Evolutionary conservation across 2,888 invertebrate species (phyloP), one percentile per base, ranked within the genome.

Genomic region (Caenorhabditis sinica): DNA sequence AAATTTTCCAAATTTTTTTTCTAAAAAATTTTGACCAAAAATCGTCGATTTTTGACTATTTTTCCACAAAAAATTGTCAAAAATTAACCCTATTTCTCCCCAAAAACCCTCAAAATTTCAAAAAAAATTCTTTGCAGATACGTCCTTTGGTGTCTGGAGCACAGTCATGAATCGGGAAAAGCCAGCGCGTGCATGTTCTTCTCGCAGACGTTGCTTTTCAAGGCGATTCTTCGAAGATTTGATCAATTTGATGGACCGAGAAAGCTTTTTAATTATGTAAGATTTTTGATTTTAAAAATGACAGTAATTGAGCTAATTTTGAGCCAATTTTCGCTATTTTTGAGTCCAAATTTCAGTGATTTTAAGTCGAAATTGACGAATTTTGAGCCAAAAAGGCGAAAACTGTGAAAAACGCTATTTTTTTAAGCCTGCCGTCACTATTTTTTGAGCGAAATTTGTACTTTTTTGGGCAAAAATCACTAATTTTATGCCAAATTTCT

Each of bases 161-260:
- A 97, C 90, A 97, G 97, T 0, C 97, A 97, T 93, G 97, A 97
- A 94, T 98, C 97, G 0, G 97, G 97, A n/a, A 95, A 97, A 83
- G 97, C 97, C 92, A 97, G 98, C 93, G 97, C 97, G 2, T 96
- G 97, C 33, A 97, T 98, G 97, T 99, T 99, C 94, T 97, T 99
- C 93, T 96, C 97, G 0, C 95, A 97, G 66, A 96, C 79, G 0
- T 51, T 89, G 45, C 83, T 68, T 56, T 98, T 97, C 93, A 95
- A 96, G 90, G 95, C 96, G 0, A 97, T 99, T 91, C 94, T 98
- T 11, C 97, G 97, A 90, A 96, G 97, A 93, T 99, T 99, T 93
- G 98, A 99, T 93, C 95, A 94, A n/a, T 95, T 96, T 94, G 98
- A 98, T 93, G 98, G 98, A 0, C 94, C 98, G 5, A 94, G 98